Conservation (phyloP, 2,113 vertebrate genomes). For the Antigone vipio region DNA sequence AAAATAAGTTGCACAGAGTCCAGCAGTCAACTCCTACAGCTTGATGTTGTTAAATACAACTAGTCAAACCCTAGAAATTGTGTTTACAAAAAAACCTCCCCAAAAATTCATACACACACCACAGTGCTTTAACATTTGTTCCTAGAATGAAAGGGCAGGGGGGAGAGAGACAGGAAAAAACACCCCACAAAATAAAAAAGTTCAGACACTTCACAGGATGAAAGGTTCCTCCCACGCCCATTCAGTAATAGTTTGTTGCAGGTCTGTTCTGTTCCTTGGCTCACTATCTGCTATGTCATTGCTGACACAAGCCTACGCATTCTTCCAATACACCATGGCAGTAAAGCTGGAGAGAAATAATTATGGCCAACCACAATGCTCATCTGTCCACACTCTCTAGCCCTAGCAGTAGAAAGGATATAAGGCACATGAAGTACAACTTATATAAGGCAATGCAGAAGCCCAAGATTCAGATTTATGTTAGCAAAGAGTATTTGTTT, state of each 20-base stretch:
- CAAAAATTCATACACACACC: neutral
- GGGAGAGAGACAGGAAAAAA: neutral
- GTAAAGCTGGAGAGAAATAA: neutral
- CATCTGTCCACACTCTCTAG: neutral
- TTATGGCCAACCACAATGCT: neutral
- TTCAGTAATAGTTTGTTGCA: neutral
- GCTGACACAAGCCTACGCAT: neutral
- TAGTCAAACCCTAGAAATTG: neutral
- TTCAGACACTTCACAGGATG: neutral
- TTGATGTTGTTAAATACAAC: neutral
- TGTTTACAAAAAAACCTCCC: neutral
- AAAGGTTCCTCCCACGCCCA: constrained; percentile 12
- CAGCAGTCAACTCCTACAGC: neutral
- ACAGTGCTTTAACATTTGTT: neutral
- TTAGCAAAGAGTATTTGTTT: neutral
- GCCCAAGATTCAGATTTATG: neutral
- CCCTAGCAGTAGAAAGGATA: neutral
- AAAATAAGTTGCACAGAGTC: neutral
- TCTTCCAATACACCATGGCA: neutral
- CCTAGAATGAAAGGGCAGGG: neutral
- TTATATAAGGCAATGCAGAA: neutral
- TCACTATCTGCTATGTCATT: neutral
- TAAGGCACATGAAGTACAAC: neutral
- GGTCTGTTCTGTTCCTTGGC: neutral
- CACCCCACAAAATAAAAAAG: neutral